Conservation (phyloP, 2,113 vertebrate genomes). For the Cranoglanis bouderius region DNA sequence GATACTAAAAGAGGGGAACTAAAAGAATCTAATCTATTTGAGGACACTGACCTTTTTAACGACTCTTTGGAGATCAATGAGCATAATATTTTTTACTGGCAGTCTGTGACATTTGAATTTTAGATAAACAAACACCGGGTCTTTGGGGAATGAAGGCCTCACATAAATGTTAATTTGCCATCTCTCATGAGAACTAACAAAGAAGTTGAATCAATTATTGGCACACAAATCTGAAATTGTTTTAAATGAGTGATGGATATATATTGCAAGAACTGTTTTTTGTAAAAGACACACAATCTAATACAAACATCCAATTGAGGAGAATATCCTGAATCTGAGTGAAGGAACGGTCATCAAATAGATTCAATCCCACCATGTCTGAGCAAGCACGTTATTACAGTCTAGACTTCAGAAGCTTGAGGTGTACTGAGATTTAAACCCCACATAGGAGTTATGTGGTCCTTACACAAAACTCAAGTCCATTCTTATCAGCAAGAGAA, state of each 20-base stretch:
- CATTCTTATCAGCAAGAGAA: conserved; percentile 27
- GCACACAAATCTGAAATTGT: neutral
- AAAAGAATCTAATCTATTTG: conserved; percentile 30
- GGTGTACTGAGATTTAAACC: conserved; percentile 26
- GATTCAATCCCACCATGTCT: conserved; percentile 20
- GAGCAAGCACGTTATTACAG: conserved; percentile 25
- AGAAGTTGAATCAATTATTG: conserved; percentile 21
- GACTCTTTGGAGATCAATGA: conserved; percentile 10
- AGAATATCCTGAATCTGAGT: neutral
- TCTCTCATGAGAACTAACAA: conserved; percentile 9
- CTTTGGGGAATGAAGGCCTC: conserved; percentile 33
- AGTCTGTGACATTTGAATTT: conserved; percentile 40
- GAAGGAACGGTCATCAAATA: neutral
- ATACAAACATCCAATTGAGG: neutral
- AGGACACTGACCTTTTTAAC: conserved; percentile 42
- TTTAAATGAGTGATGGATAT: neutral
- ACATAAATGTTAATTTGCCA: neutral
- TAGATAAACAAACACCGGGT: conserved; percentile 40
- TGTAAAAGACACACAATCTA: neutral
- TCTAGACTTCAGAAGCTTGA: conserved; percentile 24
- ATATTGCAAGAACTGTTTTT: neutral
- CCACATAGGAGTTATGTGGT: conserved; percentile 14
- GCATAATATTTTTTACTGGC: neutral
- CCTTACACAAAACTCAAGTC: conserved; percentile 16
- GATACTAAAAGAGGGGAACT: no score